phyloP scores from a whole-genome alignment of 2,888 invertebrate species.

The Lasioglossum lativentre region DNA sequence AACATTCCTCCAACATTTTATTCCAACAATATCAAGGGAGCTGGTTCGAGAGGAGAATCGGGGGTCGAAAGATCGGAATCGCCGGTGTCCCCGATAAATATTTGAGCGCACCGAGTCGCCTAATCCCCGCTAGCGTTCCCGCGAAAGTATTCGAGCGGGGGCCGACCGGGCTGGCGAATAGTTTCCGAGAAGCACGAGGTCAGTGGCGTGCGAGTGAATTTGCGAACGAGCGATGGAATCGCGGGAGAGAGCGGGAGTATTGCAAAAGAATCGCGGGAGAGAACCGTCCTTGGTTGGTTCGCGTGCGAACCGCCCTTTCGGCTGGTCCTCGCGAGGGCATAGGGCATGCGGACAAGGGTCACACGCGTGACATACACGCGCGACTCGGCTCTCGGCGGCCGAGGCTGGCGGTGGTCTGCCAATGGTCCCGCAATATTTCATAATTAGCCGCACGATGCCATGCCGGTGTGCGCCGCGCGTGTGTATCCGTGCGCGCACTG shows the following conservation, averaged over 20 bases:
- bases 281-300: slow-evolving; percentile 29
- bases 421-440: slow-evolving; percentile 80
- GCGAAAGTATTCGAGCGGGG: slow-evolving; percentile 44
- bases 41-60: not conserved
- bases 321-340: slow-evolving; percentile 26
- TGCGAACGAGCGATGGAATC: not conserved
- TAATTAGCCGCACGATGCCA: slow-evolving; percentile 80
- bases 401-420: slow-evolving; percentile 72
- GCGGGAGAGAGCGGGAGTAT: slow-evolving; percentile 46
- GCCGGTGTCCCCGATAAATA: slow-evolving; percentile 50
- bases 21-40: not conserved
- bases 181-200: slow-evolving; percentile 52
- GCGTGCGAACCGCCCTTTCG: slow-evolving; percentile 48
- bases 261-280: slow-evolving; percentile 34
- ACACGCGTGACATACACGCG: slow-evolving; percentile 66
- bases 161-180: slow-evolving; percentile 32
- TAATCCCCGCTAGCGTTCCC: slow-evolving; percentile 52
- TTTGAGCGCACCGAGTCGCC: slow-evolving; percentile 21
- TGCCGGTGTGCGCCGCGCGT: slow-evolving; percentile 63
- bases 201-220: slow-evolving; percentile 3
- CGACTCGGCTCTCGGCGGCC: slow-evolving; percentile 35
- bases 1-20: not conserved
- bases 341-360: slow-evolving; percentile 59
- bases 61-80: slow-evolving; percentile 2
- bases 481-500: slow-evolving; percentile 32